Conservation (phyloP, 2,888 invertebrate genomes). For the Helicoverpa assulta region DNA sequence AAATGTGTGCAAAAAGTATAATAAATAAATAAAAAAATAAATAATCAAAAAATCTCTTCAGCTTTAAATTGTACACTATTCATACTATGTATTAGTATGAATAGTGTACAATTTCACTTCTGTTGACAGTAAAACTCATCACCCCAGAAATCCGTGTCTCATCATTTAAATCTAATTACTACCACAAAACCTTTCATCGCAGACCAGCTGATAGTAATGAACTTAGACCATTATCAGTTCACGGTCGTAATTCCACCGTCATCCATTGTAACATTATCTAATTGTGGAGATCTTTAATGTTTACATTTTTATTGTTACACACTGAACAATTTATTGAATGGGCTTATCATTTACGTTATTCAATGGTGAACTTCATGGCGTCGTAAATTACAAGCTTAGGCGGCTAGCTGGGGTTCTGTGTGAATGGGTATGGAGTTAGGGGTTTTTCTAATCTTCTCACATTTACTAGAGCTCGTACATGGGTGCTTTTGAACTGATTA, state of each 20-base stretch:
- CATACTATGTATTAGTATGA: too few relatives aligned
- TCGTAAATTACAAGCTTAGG: constrained; percentile 53
- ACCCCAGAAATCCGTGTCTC: background rate
- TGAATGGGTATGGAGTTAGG: background rate
- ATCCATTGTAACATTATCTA: constrained; percentile 60
- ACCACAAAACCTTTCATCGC: background rate
- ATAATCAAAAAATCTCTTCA: too few relatives aligned
- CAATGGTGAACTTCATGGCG: constrained; percentile 39
- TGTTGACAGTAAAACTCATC: background rate
- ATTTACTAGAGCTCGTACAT: too few relatives aligned
- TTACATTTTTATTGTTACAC: constrained; percentile 64
- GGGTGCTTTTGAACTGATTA: too few relatives aligned
- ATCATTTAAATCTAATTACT: background rate
- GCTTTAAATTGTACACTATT: too few relatives aligned
- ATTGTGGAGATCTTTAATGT: constrained; percentile 59
- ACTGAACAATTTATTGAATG: constrained; percentile 55
- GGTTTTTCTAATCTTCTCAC: too few relatives aligned
- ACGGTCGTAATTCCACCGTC: constrained; percentile 55
- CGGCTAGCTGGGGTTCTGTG: background rate
- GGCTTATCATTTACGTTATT: constrained; percentile 53
- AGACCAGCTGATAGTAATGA: constrained; percentile 35
- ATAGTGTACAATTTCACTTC: too few relatives aligned
- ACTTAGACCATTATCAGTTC: constrained; percentile 52
- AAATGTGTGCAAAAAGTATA: too few relatives aligned
- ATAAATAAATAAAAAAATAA: too few relatives aligned